Base-by-base conservation (phyloP, 2,113 vertebrate species). In the Platysternon megacephalum region DNA sequence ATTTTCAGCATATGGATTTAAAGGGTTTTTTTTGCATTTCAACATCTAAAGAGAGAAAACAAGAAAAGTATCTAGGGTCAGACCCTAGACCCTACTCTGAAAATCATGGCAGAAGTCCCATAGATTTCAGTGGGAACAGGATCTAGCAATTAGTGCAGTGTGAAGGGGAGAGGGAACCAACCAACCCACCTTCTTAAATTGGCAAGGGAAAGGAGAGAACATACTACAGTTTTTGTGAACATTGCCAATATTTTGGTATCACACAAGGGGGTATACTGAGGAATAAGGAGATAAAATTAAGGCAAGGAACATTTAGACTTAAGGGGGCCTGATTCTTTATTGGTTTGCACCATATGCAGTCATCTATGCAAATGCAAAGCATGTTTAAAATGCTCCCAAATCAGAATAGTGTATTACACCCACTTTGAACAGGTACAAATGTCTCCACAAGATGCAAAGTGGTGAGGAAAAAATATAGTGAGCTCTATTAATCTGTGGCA, bases 11-110 rank as follows among this genome's bases (percentile, higher is more conserved):
- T 92, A 79, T 65, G 48, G 58, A 87, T 5, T n/a, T 3, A 74
- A 83, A 1, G 3, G 8, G 82, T 2, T 0, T 35, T 65, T 0
- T 35, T 65, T 55, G 2, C 28, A 84, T 2, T 1, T 1, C 32
- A 21, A 4, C 65, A 72, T 72, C 65, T 11, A 35, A n/a, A 32
- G 76, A 76, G 88, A 84, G 42, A 3, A 48, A 1, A 65, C 17
- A 44, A 48, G 8, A 16, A 91, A 56, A 0, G 1, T 35, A 52
- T 0, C 1, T 0, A 1, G 3, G 11, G 81, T 16, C 93, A 84
- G 12, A 78, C 42, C 19, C 65, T 35, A 61, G 11, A 21, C 22
- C 10, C 55, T 28, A 32, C 56, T 58, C 28, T 58, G 68, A 82
- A 84, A 86, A 51, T 1, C 65, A 44, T 8, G 9, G 6, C 35